Evolutionary conservation across 1,140 invertebrate species (phyloP).

Genomic region (Physella acuta): DNA sequence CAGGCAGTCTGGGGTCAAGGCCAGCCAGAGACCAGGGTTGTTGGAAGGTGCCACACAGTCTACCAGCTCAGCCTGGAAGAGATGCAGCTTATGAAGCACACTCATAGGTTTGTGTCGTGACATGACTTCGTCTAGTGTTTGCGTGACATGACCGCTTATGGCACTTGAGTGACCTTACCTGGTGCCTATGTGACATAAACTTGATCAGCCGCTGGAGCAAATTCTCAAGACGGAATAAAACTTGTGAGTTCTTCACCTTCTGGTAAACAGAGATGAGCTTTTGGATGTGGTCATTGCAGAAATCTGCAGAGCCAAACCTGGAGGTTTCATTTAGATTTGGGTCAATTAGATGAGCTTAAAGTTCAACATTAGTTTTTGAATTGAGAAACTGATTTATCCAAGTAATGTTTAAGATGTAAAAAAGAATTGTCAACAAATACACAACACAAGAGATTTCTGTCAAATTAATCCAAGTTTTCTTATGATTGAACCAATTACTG

Average conservation of each 20-base stretch:
- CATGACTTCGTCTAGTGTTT: neutral
- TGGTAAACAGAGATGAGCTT: conserved; percentile 30
- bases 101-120: neutral
- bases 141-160: neutral
- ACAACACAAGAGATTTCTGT: too few relatives aligned
- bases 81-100: neutral
- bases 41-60: neutral
- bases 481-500: too few relatives aligned
- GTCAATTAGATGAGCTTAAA: too few relatives aligned
- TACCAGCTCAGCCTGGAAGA: neutral
- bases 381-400: too few relatives aligned
- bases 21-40: neutral
- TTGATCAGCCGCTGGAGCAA: conserved; percentile 7
- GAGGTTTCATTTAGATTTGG: too few relatives aligned
- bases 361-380: too few relatives aligned
- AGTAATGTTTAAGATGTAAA: too few relatives aligned
- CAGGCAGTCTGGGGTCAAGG: neutral
- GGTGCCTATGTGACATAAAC: neutral
- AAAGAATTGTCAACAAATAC: too few relatives aligned
- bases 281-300: conserved; percentile 37
- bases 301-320: conserved; percentile 39
- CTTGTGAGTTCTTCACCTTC: conserved; percentile 1
- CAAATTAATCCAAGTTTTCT: too few relatives aligned
- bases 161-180: neutral
- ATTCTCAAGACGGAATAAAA: neutral